Evolutionary conservation across 2,888 invertebrate species (phyloP).

Genomic region (Athrips mouffetella): DNA sequence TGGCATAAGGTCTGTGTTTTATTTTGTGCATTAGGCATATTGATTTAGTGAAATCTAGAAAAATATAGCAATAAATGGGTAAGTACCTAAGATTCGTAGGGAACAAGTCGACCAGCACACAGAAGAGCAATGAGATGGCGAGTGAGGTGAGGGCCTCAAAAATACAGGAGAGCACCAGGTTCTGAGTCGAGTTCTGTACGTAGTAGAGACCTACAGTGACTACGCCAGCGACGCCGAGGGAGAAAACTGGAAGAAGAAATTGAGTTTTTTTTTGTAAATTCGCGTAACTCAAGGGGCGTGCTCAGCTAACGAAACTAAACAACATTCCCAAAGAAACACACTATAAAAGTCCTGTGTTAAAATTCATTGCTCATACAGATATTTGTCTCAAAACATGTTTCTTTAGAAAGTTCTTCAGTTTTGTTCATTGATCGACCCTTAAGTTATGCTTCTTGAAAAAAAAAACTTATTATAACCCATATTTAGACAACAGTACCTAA

Average conservation of each 20-base stretch:
- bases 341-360: no score
- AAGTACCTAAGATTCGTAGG: conserved; percentile 88
- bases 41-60: neutral
- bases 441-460: no score
- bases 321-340: no score
- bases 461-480: no score
- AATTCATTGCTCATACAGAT: no score
- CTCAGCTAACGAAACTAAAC: no score
- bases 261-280: no score
- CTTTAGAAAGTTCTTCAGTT: no score
- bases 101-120: conserved; percentile 89
- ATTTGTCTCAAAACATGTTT: no score
- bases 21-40: no score
- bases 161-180: conserved; percentile 85
- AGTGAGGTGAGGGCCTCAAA: conserved; percentile 89
- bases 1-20: neutral
- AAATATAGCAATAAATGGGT: neutral
- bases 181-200: conserved; percentile 83
- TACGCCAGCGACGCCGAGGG: conserved; percentile 83
- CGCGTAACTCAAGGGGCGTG: conserved; percentile 1
- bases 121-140: conserved; percentile 88
- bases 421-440: no score
- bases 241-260: conserved; percentile 79
- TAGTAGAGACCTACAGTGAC: conserved; percentile 87
- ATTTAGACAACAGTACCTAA: no score